Evolutionary conservation across 2,797 vertebrate genomes (phyloP).

Genomic region (Notamacropus eugenii): DNA sequence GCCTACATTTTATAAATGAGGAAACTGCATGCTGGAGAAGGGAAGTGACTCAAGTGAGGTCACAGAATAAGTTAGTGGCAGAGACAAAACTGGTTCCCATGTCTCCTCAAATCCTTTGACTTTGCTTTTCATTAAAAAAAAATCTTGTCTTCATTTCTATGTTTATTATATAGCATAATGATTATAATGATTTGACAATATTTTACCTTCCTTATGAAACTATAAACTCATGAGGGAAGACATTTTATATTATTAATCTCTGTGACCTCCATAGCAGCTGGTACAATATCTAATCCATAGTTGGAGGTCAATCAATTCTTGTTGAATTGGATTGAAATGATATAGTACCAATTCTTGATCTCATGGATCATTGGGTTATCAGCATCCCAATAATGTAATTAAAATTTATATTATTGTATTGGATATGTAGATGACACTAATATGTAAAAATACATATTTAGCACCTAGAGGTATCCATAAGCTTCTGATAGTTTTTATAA

Average conservation of each 20-base stretch:
- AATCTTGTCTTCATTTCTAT: neutral
- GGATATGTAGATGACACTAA: slow-evolving; percentile 52
- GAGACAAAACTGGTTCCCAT: neutral
- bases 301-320: neutral
- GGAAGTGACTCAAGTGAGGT: neutral
- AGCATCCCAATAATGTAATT: slow-evolving; percentile 22
- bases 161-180: neutral
- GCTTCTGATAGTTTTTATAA: slow-evolving; percentile 25
- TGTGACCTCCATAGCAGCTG: neutral
- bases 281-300: neutral
- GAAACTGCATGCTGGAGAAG: neutral
- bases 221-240: neutral
- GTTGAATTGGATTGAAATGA: neutral
- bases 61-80: neutral
- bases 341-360: neutral
- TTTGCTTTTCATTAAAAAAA: neutral
- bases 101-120: neutral
- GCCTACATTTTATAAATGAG: neutral
- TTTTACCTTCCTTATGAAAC: neutral
- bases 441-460: slow-evolving; percentile 3
- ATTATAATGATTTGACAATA: neutral
- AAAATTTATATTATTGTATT: slow-evolving; percentile 19
- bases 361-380: slow-evolving; percentile 37
- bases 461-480: slow-evolving; percentile 5
- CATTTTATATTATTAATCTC: neutral